phyloP scores from a whole-genome alignment of 1,140 invertebrate species.

The Hylyphantes graminicola region DNA sequence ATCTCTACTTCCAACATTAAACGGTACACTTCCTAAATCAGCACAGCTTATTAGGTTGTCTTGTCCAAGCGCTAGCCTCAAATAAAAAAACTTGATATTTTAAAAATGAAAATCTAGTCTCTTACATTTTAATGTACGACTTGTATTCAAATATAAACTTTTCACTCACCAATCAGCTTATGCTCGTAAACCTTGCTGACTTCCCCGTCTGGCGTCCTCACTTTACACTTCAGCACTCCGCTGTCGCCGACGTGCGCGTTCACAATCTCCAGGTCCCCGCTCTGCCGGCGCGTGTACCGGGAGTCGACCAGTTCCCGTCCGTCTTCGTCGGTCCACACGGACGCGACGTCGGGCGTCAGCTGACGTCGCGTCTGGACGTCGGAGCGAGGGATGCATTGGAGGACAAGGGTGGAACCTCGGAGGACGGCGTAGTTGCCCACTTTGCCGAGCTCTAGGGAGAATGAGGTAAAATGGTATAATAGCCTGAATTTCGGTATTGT shows the following conservation, averaged over 20 bases:
- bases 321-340: constrained; percentile 10
- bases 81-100: no score
- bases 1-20: no score
- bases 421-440: constrained; percentile 15
- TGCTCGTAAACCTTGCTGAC: constrained; percentile 15
- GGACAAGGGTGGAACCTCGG: not conserved
- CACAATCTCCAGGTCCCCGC: constrained; percentile 16
- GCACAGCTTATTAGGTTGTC: no score
- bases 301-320: constrained; percentile 13
- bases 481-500: no score
- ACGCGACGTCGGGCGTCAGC: not conserved
- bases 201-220: not conserved
- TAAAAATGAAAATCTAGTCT: no score
- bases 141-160: no score
- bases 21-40: no score
- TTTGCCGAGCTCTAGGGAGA: not conserved
- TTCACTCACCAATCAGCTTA: constrained; percentile 19
- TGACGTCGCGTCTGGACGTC: no score
- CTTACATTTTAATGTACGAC: no score
- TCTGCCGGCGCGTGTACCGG: constrained; percentile 4
- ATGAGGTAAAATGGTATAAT: no score
- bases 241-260: constrained; percentile 24
- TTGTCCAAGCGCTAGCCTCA: no score
- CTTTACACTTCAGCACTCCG: constrained; percentile 42
- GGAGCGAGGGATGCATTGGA: not conserved